Base-by-base conservation (phyloP, 2,888 invertebrate species). In the Abrostola tripartita region DNA sequence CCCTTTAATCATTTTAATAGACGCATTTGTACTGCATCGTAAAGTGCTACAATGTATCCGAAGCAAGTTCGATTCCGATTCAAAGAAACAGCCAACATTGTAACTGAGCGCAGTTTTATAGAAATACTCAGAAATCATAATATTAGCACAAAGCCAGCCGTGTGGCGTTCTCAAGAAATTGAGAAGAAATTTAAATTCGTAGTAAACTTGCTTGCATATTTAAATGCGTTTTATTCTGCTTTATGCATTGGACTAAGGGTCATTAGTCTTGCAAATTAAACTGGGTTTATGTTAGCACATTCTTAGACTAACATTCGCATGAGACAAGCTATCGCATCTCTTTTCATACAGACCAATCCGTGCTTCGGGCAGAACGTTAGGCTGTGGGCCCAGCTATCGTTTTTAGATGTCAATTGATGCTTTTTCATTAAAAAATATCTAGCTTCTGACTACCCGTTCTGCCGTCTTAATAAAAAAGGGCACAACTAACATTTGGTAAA, bases 41-140 rank as follows among this genome's bases (percentile, higher is more conserved):
- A 71, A 75, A 75, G 65, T 55, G 65, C 49, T 64, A 66, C 72
- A 71, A 75, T 54, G 73, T 73, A 8, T 12, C 52, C 38, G 10
- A 40, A 73, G 53, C 55, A 57, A 38, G 61, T 44, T 44, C 11
- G 35, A 24, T 24, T 24, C 24, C 24, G 38, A 24, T 76, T 76
- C 73, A 67, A 63, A 76, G 73, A 76, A 74, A 11, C 37, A 35
- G 0, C 61, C 71, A 62, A 73, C 73, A 71, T 51, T 62, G 73
- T 52, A 52, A 66, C n/a, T 12, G 49, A 50, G 12, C 41, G 14
- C 47, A 37, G 51, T 68, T 67, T 78, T 76, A 76, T 63, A 72
- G 64, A 68, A 73, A 76, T 79, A 77, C 77, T 53, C 0, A 49
- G 77, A 77, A 77, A 64, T 61, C 68, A 64, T 76, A 79, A 65